Base-by-base conservation (phyloP, 2,113 vertebrate species). In the Amia ocellicauda region DNA sequence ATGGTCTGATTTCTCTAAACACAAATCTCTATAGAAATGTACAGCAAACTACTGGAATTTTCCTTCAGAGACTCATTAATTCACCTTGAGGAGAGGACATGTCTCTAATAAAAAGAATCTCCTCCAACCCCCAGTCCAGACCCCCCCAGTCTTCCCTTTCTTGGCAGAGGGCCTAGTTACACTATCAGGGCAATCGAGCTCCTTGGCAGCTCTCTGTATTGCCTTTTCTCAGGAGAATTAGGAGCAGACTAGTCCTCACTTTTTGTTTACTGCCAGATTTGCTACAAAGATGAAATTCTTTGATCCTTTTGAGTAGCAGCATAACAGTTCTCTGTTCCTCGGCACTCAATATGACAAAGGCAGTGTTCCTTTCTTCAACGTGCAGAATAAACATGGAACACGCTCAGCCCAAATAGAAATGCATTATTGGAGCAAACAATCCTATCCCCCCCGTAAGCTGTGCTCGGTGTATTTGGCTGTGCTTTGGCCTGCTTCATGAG, bases 11-110 rank as follows among this genome's bases (percentile, higher is more conserved):
- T 36, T 36, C 31, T 36, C 5, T 7, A 36, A 36, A 36, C 5
- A 11, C 5, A 36, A 36, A 7, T 36, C 5, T 36, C 31, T 36
- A n/a, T n/a, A n/a, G n/a, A n/a, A n/a, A n/a, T n/a, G 31, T 7
- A 36, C 31, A 2, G 31, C 5, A 36, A 36, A 36, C 11, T 36
- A 11, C 31, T 1, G 31, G 31, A 36, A 36, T 36, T 36, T 36
- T 36, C 31, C 31, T 36, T 36, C 2, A 11, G 31, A 11, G 31
- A 36, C 1, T 65, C 73, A 80, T 65, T 78, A 66, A 77, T 78
- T 84, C 75, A 77, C 77, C 81, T 83, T 82, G 71, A 70, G 62
- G 69, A 80, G 83, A 87, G 81, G 79, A 88, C 75, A 36, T 64
- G 67, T 78, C 74, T 73, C 75, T 75, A 66, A 73, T 68, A 62